Percentiles rank a stretch among this genome's conserved stretches.
Conservation (phyloP, 2,113 vertebrate genomes). For the Lophura nycthemera region DNA sequence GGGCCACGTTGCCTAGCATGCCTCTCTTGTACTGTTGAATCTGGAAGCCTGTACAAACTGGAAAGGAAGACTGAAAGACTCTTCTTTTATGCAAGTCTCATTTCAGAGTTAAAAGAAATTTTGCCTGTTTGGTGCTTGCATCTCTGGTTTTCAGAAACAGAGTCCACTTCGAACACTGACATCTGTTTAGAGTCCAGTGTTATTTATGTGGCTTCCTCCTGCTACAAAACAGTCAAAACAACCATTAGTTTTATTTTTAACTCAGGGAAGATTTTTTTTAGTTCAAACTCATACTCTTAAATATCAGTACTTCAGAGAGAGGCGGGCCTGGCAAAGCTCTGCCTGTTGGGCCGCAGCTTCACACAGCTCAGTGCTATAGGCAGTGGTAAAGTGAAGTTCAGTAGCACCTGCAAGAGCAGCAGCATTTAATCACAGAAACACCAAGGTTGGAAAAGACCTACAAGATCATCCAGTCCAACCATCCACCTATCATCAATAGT, state of each 20-base stretch:
- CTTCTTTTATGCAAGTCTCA: neutral
- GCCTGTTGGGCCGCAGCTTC: neutral
- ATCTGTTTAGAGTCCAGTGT: neutral
- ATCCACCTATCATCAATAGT: no score
- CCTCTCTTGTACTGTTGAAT: neutral
- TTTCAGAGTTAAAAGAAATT: neutral
- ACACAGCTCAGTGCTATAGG: neutral
- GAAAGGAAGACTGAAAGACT: neutral
- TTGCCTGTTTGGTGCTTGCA: fast-evolving
- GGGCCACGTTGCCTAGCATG: neutral
- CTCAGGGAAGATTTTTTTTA: neutral
- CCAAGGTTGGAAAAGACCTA: no score
- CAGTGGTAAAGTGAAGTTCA: neutral
- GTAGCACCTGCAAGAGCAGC: neutral
- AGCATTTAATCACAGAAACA: neutral
- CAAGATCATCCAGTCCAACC: no score
- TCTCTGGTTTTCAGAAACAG: neutral
- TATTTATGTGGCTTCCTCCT: neutral
- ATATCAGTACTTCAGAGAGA: neutral
- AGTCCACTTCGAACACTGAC: neutral
- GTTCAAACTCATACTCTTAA: neutral
- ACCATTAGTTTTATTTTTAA: constrained; percentile 52
- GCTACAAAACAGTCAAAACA: neutral
- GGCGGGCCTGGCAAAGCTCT: neutral
- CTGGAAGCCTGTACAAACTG: neutral